phyloP scores from a whole-genome alignment of 2,888 invertebrate genomes.

The Amaurobius ferox region DNA sequence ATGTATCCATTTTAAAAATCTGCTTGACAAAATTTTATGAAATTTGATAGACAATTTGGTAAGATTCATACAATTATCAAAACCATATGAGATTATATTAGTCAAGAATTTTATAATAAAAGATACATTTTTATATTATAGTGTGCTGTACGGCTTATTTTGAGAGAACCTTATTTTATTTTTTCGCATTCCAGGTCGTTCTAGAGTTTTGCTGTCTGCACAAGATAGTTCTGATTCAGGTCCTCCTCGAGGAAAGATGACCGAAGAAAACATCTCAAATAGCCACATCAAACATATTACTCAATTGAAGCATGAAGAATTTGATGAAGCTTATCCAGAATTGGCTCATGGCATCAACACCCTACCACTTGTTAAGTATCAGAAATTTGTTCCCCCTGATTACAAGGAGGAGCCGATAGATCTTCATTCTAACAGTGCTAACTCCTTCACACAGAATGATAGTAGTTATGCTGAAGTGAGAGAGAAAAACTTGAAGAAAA shows the following conservation, averaged over 20 bases:
- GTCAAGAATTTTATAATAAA: too few relatives aligned
- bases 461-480: conserved; percentile 5
- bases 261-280: conserved; percentile 31
- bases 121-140: too few relatives aligned
- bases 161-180: too few relatives aligned
- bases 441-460: conserved; percentile 32
- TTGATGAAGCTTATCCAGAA: conserved; percentile 1
- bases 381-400: background rate
- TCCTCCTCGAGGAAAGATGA: background rate
- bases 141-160: too few relatives aligned
- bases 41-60: too few relatives aligned
- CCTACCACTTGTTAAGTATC: background rate
- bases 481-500: background rate
- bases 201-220: conserved; percentile 35
- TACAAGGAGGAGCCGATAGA: conserved; percentile 21
- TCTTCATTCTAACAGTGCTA: conserved; percentile 1
- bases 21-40: too few relatives aligned
- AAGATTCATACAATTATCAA: too few relatives aligned
- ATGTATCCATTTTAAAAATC: too few relatives aligned
- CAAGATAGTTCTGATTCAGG: conserved; percentile 22
- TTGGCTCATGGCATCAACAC: background rate
- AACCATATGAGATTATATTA: too few relatives aligned
- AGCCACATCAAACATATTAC: conserved; percentile 22
- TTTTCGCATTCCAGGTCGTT: conserved; percentile 17
- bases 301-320: conserved; percentile 20